Evolutionary conservation across 2,113 vertebrate genomes (phyloP).

Genomic region (Callaeas wilsoni): DNA sequence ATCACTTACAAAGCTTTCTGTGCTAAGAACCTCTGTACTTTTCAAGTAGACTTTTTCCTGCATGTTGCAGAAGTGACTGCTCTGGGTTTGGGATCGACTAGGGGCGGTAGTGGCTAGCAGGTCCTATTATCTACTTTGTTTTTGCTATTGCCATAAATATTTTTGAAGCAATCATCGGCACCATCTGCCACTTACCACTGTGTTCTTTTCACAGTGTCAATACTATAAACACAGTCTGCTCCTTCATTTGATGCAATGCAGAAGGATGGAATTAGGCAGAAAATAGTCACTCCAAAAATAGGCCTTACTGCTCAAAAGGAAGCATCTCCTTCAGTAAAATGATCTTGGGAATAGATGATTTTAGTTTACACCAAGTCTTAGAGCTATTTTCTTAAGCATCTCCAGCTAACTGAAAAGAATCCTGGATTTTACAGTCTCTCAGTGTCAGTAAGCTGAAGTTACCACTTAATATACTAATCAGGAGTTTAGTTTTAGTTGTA

Average conservation of each 20-base stretch:
- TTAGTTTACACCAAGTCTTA: background rate
- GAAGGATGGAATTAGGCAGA: slow-evolving; percentile 13
- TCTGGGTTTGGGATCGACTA: background rate
- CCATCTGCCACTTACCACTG: slow-evolving; percentile 47
- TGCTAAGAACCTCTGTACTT: background rate
- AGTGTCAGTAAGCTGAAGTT: background rate
- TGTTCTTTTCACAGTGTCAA: slow-evolving; percentile 49
- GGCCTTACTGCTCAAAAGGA: background rate
- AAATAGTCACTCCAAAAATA: slow-evolving; percentile 35
- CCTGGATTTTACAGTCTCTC: background rate
- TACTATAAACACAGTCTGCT: slow-evolving; percentile 60
- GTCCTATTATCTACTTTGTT: slow-evolving; percentile 10
- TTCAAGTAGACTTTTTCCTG: background rate
- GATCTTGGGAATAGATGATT: background rate
- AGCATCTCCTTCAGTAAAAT: background rate
- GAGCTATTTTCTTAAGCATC: background rate
- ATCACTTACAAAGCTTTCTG: background rate
- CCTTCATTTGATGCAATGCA: background rate
- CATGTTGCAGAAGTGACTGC: background rate
- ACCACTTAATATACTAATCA: background rate
- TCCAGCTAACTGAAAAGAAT: background rate
- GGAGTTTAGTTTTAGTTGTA: background rate
- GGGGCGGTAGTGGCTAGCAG: background rate
- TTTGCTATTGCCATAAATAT: slow-evolving; percentile 57
- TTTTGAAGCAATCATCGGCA: slow-evolving; percentile 32